These are phyloP conservation scores for Pleuronectes platessa DNA, from an alignment of 2,113 vertebrate genomes.

Conservation along the genomic window DNA sequence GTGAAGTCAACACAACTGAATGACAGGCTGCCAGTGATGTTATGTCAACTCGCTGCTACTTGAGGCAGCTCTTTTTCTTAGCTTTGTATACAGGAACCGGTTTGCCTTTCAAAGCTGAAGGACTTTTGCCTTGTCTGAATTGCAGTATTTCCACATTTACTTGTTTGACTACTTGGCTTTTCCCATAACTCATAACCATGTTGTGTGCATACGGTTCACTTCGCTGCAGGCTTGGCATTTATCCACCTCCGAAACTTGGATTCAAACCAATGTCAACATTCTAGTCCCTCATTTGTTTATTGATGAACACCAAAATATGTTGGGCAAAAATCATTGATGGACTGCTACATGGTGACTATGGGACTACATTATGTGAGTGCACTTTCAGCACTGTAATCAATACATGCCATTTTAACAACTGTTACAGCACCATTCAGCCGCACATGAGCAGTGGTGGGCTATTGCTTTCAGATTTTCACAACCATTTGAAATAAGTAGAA, in stretches of 20 bases:
- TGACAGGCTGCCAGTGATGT: slow-evolving; percentile 1
- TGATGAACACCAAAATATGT: not conserved
- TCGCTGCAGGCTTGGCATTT: slow-evolving; percentile 1
- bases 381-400: not conserved
- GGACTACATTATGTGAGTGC: not conserved
- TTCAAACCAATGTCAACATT: slow-evolving; percentile 15
- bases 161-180: slow-evolving; percentile 29
- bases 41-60: not conserved
- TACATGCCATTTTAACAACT: not conserved
- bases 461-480: not conserved
- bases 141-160: slow-evolving; percentile 17
- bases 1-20: not conserved
- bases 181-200: not conserved
- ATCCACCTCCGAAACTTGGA: slow-evolving; percentile 6
- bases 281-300: not conserved
- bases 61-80: not conserved
- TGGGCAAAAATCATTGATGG: not conserved
- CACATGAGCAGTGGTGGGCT: not conserved
- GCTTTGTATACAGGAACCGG: slow-evolving; percentile 21
- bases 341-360: not conserved
- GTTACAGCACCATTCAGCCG: not conserved
- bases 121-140: slow-evolving; percentile 6
- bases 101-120: slow-evolving; percentile 12
- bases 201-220: slow-evolving; percentile 17
- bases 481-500: no score